phyloP scores from a whole-genome alignment of 2,113 vertebrate species.

The Proteles cristata region DNA sequence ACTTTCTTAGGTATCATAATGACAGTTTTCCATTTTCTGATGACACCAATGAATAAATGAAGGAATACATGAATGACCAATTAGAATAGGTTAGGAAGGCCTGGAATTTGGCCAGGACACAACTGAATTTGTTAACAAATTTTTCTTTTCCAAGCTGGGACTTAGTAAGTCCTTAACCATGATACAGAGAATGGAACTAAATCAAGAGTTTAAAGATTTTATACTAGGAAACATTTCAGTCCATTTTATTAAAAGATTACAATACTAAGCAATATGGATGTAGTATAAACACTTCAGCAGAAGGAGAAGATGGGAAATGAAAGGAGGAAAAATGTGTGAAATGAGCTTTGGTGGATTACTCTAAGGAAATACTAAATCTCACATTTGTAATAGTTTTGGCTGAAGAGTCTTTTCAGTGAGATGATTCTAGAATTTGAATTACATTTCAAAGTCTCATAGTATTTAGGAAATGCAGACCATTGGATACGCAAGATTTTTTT shows the following conservation, averaged over 20 bases:
- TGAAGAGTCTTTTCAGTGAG: background rate
- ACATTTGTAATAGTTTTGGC: background rate
- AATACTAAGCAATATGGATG: background rate
- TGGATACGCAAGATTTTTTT: background rate
- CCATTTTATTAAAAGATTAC: background rate
- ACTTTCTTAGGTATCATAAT: background rate
- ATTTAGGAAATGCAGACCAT: background rate
- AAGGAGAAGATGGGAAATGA: background rate
- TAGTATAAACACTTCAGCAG: background rate
- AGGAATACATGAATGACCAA: background rate
- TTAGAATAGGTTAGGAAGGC: background rate
- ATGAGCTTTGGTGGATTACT: background rate
- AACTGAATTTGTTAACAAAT: background rate
- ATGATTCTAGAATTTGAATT: background rate
- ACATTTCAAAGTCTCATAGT: background rate
- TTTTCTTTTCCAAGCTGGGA: background rate
- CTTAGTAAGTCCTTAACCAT: background rate
- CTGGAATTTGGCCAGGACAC: background rate
- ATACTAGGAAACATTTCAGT: background rate
- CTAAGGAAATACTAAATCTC: background rate
- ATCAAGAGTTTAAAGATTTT: background rate
- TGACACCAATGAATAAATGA: background rate
- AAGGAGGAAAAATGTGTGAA: background rate
- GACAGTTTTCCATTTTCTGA: background rate
- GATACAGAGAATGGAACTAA: background rate